Evolutionary conservation across 2,113 vertebrate species (phyloP), one percentile per base, ranked within the genome.

Genomic region (Echinops telfairi): DNA sequence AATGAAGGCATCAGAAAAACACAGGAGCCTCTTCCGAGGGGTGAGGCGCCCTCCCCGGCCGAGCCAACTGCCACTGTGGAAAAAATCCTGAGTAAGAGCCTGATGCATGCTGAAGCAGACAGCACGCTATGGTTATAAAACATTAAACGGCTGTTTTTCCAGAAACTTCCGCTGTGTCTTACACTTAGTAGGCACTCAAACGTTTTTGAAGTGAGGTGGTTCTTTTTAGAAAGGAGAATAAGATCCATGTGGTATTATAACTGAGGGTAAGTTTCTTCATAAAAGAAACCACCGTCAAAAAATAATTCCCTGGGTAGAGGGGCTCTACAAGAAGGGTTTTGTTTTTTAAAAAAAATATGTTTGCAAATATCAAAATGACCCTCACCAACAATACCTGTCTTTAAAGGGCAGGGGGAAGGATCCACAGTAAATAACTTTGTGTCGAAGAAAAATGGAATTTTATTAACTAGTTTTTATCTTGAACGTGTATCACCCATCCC

Each of bases 191-290:
- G 77, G 79, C 14, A 2, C 7, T 38, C 6, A 1, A 5, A 23
- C 6, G 22, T 47, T 8, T 57, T 62, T 29, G 27, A 62, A 43
- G 6, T 1, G 25, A n/a, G 64, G 76, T 1, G 14, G 15, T 33
- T 10, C 0, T 31, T 8, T 4, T 38, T 31, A 68, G 38, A 0
- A 68, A 22, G 31, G 3, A 4, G 43, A 40, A 0, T 22, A 4
- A 71, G n/a, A 27, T 6, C 47, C 25, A 20, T 2, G 1, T 19
- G 78, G 6, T 6, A 36, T n/a, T 6, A 36, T n/a, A 36, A 68
- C 76, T 76, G 23, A 29, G 71, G 25, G 68, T 60, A 29, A 2
- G 36, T 36, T 53, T 71, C 31, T 40, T 75, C 80, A 27, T 29
- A 86, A 78, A 73, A 86, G 80, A 73, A 68, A 53, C 71, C 20